These are phyloP conservation scores for Halcyon senegalensis DNA, from an alignment of 2,113 vertebrate genomes.

Conservation along the genomic window DNA sequence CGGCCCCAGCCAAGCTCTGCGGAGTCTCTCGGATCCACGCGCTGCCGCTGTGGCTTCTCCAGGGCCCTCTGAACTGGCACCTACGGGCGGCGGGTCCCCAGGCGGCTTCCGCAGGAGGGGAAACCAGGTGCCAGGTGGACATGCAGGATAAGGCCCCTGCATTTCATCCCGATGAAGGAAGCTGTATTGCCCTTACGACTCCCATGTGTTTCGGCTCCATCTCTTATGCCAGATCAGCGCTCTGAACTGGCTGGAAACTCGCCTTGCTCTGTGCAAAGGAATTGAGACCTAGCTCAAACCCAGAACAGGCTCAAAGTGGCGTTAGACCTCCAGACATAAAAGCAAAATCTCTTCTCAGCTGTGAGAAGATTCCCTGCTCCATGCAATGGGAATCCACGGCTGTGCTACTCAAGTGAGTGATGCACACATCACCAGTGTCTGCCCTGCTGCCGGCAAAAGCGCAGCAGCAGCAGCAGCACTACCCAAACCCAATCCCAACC, in stretches of 20 bases:
- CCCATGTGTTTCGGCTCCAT: rapidly evolving
- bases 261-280: not conserved
- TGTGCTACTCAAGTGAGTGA: not conserved
- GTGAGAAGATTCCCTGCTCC: not conserved
- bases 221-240: not conserved
- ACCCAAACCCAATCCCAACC: not conserved
- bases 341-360: not conserved
- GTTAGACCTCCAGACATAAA: not conserved
- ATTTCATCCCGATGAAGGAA: not conserved
- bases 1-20: not conserved
- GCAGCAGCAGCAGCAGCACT: not conserved
- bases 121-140: not conserved
- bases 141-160: not conserved
- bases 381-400: rapidly evolving
- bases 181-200: rapidly evolving
- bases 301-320: not conserved
- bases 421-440: rapidly evolving
- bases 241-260: not conserved
- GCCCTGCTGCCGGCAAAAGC: not conserved
- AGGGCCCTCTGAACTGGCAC: rapidly evolving
- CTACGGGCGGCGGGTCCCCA: rapidly evolving
- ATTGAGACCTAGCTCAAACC: not conserved
- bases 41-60: rapidly evolving
- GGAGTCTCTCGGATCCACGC: rapidly evolving
- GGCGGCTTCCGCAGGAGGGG: not conserved